Conservation (phyloP, 2,888 invertebrate genomes). For the Cetonia aurata region DNA sequence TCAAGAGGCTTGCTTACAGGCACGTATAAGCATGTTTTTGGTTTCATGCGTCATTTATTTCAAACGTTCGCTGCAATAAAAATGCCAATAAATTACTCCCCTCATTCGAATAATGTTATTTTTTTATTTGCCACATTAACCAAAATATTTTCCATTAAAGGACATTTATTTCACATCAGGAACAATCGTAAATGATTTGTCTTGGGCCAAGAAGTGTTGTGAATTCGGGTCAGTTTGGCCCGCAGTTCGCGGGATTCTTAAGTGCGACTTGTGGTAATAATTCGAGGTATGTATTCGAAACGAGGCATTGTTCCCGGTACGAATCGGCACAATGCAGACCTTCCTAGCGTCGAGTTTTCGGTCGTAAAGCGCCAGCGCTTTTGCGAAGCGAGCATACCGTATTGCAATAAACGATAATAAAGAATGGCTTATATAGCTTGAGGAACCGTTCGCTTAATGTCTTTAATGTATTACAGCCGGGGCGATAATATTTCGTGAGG, state of each 20-base stretch:
- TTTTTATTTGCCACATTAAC: too few species aligned
- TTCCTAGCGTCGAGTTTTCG: background rate
- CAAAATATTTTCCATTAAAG: too few species aligned
- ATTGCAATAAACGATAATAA: too few species aligned
- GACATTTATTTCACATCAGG: too few species aligned
- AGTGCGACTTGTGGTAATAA: background rate
- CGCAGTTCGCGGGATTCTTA: too few species aligned
- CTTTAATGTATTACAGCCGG: background rate
- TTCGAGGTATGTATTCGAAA: slow-evolving; percentile 5
- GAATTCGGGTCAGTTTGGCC: too few species aligned
- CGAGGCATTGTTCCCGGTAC: slow-evolving; percentile 9
- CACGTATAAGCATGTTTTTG: background rate
- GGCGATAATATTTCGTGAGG: background rate
- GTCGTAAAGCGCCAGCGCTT: slow-evolving; percentile 1
- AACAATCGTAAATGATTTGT: too few species aligned
- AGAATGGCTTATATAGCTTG: background rate
- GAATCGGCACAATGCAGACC: too few species aligned
- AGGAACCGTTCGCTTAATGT: slow-evolving; percentile 5
- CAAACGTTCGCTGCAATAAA: background rate
- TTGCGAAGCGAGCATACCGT: too few species aligned
- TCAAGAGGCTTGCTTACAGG: background rate
- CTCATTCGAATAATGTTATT: too few species aligned
- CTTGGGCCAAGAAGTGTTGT: too few species aligned
- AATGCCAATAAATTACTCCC: too few species aligned
- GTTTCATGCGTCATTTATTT: background rate